Percentiles rank a stretch among this genome's conserved stretches.
These are phyloP conservation scores for Pandion haliaetus DNA, from an alignment of 2,113 vertebrate genomes.

Conservation along the genomic window DNA sequence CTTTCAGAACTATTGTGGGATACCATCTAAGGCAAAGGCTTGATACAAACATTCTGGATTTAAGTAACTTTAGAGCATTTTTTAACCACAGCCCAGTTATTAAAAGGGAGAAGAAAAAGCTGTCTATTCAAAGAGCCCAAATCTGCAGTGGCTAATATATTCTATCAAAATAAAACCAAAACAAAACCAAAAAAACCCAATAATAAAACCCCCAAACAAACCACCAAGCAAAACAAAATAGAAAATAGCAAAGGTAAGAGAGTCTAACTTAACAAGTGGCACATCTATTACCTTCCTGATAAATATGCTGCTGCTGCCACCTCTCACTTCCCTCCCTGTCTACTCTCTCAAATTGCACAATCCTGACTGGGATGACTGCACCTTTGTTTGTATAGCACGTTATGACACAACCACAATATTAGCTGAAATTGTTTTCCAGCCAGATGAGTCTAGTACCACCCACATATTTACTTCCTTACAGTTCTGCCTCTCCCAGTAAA, in stretches of 20 bases:
- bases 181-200: too few relatives aligned
- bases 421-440: conserved; percentile 5
- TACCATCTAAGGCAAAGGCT: not conserved
- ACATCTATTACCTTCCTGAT: not conserved
- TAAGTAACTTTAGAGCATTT: not conserved
- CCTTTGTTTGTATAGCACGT: not conserved
- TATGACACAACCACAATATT: not conserved
- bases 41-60: not conserved
- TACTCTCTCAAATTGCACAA: not conserved
- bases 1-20: not conserved
- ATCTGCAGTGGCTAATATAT: not conserved
- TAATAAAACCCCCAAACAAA: not conserved
- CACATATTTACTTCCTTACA: not conserved
- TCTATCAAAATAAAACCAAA: not conserved
- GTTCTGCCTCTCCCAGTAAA: not conserved
- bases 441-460: not conserved
- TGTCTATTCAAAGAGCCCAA: not conserved
- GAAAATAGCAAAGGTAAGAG: not conserved
- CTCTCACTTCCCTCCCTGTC: not conserved
- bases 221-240: not conserved
- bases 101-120: not conserved
- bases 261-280: not conserved
- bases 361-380: not conserved
- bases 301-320: not conserved
- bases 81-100: not conserved